These are phyloP conservation scores for Circaetus cinerascens DNA, from an alignment of 2,113 vertebrate species.

Conservation along the genomic window DNA sequence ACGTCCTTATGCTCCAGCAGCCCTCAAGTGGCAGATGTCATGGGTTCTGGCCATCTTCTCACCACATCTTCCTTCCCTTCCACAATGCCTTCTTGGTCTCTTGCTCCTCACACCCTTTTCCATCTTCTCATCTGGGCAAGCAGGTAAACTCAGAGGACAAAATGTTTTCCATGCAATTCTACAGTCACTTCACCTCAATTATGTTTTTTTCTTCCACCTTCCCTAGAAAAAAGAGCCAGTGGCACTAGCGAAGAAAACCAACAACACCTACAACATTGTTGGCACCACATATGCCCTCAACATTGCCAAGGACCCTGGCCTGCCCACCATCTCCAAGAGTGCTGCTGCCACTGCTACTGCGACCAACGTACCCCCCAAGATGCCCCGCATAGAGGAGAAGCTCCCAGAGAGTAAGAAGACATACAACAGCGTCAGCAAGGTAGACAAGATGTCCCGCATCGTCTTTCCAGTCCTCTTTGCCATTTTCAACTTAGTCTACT, in stretches of 20 bases:
- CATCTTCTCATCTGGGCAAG: background rate
- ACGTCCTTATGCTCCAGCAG: background rate
- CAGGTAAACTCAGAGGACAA: slow-evolving; percentile 18
- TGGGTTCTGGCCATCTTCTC: background rate
- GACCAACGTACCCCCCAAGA: slow-evolving; percentile 69
- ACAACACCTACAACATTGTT: slow-evolving; percentile 98
- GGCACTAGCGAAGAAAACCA: slow-evolving; percentile 90
- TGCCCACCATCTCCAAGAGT: slow-evolving; percentile 92
- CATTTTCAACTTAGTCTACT: slow-evolving; percentile 98
- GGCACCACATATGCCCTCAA: slow-evolving; percentile 96
- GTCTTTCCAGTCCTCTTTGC: slow-evolving; percentile 97
- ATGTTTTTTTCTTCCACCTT: background rate
- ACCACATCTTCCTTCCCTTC: background rate
- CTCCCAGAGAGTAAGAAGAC: slow-evolving; percentile 91
- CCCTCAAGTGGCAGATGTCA: background rate
- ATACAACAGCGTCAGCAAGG: slow-evolving; percentile 99
- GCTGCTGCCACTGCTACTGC: slow-evolving; percentile 69
- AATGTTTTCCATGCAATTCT: background rate
- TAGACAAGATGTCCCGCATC: slow-evolving; percentile 99
- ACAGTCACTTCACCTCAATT: background rate
- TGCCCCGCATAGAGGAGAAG: slow-evolving; percentile 85
- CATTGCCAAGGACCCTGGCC: slow-evolving; percentile 89
- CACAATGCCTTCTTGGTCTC: background rate
- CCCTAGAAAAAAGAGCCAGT: slow-evolving; percentile 91
- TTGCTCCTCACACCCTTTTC: background rate